Conservation (phyloP, 2,113 vertebrate species). For the Eurystomus gularis region DNA sequence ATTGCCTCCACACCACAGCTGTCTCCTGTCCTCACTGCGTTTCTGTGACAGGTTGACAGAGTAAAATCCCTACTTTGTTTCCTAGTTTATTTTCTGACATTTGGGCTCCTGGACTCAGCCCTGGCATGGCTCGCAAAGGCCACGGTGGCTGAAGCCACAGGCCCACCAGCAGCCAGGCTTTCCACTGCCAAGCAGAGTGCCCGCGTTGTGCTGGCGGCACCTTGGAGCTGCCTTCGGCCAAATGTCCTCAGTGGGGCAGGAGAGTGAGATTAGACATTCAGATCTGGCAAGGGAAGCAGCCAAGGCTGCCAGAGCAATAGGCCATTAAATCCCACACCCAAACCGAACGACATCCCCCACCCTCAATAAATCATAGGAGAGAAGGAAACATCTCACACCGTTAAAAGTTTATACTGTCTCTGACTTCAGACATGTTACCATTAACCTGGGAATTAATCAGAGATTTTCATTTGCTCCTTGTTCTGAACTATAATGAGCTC, state of each 20-base stretch:
- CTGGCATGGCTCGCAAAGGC: neutral
- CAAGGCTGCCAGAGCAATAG: slow-evolving; percentile 29
- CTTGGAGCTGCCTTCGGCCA: neutral
- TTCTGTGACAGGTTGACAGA: neutral
- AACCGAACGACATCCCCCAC: neutral
- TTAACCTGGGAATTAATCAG: slow-evolving; percentile 74
- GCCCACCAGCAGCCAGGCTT: neutral
- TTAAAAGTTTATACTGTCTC: slow-evolving; percentile 63
- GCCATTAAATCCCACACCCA: slow-evolving; percentile 31
- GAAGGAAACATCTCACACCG: slow-evolving; percentile 53
- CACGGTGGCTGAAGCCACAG: fast-evolving
- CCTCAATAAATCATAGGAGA: slow-evolving; percentile 41
- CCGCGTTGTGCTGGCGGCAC: neutral
- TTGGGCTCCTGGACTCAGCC: neutral
- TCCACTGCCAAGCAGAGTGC: neutral
- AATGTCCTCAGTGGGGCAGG: neutral
- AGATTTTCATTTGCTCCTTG: slow-evolving; percentile 66
- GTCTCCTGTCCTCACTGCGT: fast-evolving
- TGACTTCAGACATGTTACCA: slow-evolving; percentile 56
- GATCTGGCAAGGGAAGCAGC: slow-evolving; percentile 25
- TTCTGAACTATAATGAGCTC: slow-evolving; percentile 71
- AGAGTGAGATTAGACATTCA: neutral
- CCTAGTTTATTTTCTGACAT: neutral
- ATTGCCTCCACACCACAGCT: neutral
- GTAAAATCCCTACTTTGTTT: neutral